Evolutionary conservation across 2,888 invertebrate species (phyloP).

Genomic region (Steinernema hermaphroditum): DNA sequence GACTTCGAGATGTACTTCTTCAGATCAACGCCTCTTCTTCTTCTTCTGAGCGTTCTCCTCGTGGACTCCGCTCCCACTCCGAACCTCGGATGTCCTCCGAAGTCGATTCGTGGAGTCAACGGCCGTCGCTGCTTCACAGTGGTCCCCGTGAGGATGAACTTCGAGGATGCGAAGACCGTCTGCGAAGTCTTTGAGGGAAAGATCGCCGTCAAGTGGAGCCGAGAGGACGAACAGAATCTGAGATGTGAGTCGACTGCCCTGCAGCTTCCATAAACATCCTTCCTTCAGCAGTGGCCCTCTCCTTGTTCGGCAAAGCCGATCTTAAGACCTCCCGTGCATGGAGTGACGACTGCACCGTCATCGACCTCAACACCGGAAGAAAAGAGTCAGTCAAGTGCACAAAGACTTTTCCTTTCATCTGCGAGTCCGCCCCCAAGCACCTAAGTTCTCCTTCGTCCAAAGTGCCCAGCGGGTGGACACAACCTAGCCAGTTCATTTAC

Average conservation of each 20-base stretch:
- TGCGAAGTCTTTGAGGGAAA: not conserved
- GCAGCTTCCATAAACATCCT: not conserved
- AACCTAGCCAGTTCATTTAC: not conserved
- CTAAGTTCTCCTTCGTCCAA: not conserved
- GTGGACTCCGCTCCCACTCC: not conserved
- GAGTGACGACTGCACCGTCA: not conserved
- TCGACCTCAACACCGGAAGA: not conserved
- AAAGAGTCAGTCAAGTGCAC: not conserved
- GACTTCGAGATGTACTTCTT: not conserved
- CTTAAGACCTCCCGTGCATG: not conserved
- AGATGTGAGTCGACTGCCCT: not conserved
- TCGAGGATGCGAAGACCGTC: conserved; percentile 6
- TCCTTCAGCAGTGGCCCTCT: not conserved
- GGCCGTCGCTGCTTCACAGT: not conserved
- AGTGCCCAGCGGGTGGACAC: not conserved
- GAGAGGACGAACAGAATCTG: not conserved
- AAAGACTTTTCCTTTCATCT: not conserved
- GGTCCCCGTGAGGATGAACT: not conserved
- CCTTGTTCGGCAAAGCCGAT: not conserved
- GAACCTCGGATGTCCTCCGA: not conserved
- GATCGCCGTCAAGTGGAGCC: not conserved
- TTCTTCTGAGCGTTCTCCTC: not conserved
- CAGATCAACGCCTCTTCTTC: not conserved
- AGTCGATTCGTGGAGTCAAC: not conserved
- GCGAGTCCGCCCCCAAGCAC: not conserved